Conservation (phyloP, 2,888 invertebrate genomes). For the Bombylius major region DNA sequence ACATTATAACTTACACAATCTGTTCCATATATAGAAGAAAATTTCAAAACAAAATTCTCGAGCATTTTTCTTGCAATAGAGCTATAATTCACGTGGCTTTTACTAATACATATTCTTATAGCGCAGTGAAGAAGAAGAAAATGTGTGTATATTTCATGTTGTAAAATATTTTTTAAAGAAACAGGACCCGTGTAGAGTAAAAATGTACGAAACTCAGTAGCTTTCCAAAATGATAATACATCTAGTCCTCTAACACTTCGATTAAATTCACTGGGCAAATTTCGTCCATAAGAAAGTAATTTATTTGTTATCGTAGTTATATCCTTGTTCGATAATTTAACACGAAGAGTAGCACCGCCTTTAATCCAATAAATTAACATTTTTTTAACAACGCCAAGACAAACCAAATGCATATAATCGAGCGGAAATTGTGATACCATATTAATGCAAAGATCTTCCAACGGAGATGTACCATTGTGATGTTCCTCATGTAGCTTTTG, state of each 20-base stretch:
- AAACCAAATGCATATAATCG: conserved; percentile 5
- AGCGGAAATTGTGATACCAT: conserved; percentile 5
- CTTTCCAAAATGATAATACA: conserved; percentile 5
- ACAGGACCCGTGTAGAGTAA: conserved; percentile 3
- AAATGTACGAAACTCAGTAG: conserved; percentile 5
- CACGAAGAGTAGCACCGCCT: not conserved
- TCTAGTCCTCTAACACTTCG: conserved; percentile 2
- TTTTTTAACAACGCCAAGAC: conserved; percentile 3
- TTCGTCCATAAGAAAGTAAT: not conserved
- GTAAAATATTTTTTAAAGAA: not conserved
- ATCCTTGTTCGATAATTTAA: not conserved
- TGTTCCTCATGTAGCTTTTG: not conserved
- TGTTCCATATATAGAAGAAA: not conserved
- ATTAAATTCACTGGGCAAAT: conserved; percentile 4
- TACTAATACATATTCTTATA: not conserved
- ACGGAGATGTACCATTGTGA: conserved; percentile 1
- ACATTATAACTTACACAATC: not conserved
- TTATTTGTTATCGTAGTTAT: conserved; percentile 1
- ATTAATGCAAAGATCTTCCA: conserved; percentile 4
- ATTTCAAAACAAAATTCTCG: not conserved
- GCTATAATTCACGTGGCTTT: not conserved
- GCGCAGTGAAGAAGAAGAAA: not conserved
- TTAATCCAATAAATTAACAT: conserved; percentile 3
- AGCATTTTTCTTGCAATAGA: not conserved
- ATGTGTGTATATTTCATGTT: not conserved